Evolutionary conservation across 2,797 vertebrate species (phyloP).

Genomic region (Propithecus deckenii): DNA sequence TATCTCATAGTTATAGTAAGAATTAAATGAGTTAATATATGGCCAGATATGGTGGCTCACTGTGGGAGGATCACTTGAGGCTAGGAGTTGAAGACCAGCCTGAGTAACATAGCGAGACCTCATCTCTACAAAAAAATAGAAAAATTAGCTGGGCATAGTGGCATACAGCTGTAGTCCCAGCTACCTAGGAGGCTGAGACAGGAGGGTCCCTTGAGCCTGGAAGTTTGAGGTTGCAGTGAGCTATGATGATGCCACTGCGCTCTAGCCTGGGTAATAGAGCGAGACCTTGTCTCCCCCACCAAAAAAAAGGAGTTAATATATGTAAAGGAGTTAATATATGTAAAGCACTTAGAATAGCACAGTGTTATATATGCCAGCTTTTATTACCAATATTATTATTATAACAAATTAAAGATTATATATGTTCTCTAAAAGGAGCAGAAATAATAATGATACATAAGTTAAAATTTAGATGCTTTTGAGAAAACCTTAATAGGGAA

Average conservation of each 20-base stretch:
- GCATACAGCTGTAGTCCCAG: too few species aligned
- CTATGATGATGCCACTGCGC: too few species aligned
- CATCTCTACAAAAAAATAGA: too few species aligned
- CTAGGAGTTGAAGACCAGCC: too few species aligned
- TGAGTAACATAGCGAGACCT: too few species aligned
- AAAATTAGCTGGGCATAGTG: too few species aligned
- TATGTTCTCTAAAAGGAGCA: background rate
- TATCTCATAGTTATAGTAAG: background rate
- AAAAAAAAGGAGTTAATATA: background rate
- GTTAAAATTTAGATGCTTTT: constrained; percentile 21
- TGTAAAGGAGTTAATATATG: background rate
- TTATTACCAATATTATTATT: background rate
- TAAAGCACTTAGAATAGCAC: constrained; percentile 11
- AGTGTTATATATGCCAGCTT: background rate
- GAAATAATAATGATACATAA: background rate
- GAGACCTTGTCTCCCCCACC: too few species aligned
- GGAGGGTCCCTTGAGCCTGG: background rate
- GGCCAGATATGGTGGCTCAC: too few species aligned
- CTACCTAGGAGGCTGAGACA: too few species aligned
- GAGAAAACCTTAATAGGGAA: constrained; percentile 14
- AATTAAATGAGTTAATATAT: background rate
- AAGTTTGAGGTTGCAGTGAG: background rate
- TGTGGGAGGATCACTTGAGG: too few species aligned
- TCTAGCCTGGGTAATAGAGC: too few species aligned
- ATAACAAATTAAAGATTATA: background rate